Conservation (phyloP, 2,888 invertebrate genomes). For the Poecilus cupreus region DNA sequence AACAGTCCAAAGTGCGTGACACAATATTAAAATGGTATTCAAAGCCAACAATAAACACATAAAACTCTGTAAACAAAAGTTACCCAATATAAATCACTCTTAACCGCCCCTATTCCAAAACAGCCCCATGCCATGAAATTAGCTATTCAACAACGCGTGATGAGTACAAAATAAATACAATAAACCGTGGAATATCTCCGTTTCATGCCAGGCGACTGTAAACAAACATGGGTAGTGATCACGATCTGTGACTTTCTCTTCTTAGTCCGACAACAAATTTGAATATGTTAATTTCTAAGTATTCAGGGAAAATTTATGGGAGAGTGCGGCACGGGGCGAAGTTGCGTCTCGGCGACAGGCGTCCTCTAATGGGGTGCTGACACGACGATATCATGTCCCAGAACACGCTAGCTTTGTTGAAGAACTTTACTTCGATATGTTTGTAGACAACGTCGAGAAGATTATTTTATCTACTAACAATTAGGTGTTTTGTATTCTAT, state of each 20-base stretch:
- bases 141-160: conserved; percentile 41
- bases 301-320: conserved; percentile 60
- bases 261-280: conserved; percentile 66
- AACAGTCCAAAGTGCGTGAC: conserved; percentile 7
- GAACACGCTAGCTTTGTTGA: neutral
- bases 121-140: conserved; percentile 22
- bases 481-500: neutral
- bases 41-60: conserved; percentile 33
- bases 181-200: conserved; percentile 44
- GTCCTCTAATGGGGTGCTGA: conserved; percentile 70
- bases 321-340: neutral
- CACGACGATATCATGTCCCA: conserved; percentile 67
- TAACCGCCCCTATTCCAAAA: neutral
- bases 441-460: neutral
- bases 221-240: conserved; percentile 68
- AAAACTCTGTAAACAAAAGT: conserved; percentile 24
- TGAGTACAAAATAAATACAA: conserved; percentile 44
- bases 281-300: conserved; percentile 70
- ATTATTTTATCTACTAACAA: neutral
- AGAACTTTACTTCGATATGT: too few species aligned
- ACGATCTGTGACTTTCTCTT: conserved; percentile 69
- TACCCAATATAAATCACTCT: conserved; percentile 14
- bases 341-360: conserved; percentile 31
- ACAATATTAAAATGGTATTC: neutral
- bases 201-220: conserved; percentile 62